Evolutionary conservation across 1,140 invertebrate genomes (phyloP), one percentile per base, ranked within the genome.

Genomic region (Scaptomyza graminum): DNA sequence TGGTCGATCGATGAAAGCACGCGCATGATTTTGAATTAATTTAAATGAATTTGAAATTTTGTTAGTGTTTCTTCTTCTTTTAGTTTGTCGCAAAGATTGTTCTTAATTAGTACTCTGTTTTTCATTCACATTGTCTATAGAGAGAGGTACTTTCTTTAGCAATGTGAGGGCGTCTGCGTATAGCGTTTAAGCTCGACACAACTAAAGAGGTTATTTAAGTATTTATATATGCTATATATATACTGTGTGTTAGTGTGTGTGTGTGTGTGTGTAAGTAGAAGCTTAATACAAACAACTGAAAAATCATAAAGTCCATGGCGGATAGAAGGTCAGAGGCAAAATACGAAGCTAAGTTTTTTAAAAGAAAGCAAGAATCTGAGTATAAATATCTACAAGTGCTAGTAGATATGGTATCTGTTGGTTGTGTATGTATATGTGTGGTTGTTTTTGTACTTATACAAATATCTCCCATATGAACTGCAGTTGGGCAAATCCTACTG

Each of bases 101-200:
- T 74, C 37, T 78, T 83, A 79, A 64, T 76, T 68, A 67, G 83
- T 87, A 87, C 79, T 88, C 83, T 88, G 83, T 87, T 87, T 88
- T 87, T 87, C 83, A 88, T 87, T 87, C 83, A 89, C 79, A 88
- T 88, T 88, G 75, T 88, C 75, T 88, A 79, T 76, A 79, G 72
- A 75, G 72, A 75, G 71, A 69, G 60, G 64, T 71, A 41, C 72
- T 56, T 71, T 67, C 64, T 70, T 79, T 79, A 74, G 72, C 64
- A 68, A 54, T 64, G 46, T 64, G 49, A 28, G 61, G 76, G 76
- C 76, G 18, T 76, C 78, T 76, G 76, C 74, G 47, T 67, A 64
- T 67, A 77, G 78, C 78, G 57, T 49, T 79, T 60, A 63, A 59
- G 39, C 71, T 71, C 66, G 74, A 60, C 60, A 74, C 64, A 76